Evolutionary conservation across 2,888 invertebrate species (phyloP).

Genomic region (Acronicta alni): DNA sequence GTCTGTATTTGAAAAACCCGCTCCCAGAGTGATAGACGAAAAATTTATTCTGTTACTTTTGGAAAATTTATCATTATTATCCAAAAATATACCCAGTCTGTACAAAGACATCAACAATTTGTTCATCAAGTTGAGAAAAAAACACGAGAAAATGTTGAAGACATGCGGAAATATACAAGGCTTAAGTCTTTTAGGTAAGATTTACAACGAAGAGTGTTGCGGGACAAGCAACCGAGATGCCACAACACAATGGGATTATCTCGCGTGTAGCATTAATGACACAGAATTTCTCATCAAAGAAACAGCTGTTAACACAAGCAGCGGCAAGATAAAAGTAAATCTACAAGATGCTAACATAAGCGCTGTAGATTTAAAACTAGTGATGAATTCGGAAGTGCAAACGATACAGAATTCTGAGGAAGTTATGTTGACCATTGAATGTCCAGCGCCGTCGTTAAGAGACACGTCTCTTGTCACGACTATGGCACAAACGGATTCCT

Average conservation of each 20-base stretch:
- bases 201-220: constrained; percentile 67
- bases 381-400: constrained; percentile 29
- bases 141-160: constrained; percentile 66
- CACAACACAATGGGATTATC: constrained; percentile 60
- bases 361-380: constrained; percentile 27
- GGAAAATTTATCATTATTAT: constrained; percentile 74
- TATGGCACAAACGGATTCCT: constrained; percentile 14
- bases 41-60: constrained; percentile 76
- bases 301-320: constrained; percentile 31
- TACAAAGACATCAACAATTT: constrained; percentile 76
- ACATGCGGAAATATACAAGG: constrained; percentile 63
- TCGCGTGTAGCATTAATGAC: neutral
- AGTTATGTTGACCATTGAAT: neutral
- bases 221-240: constrained; percentile 54
- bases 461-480: constrained; percentile 23
- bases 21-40: constrained; percentile 74
- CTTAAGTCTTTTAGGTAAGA: constrained; percentile 74
- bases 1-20: constrained; percentile 63
- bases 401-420: constrained; percentile 7
- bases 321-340: constrained; percentile 14
- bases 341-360: constrained; percentile 39
- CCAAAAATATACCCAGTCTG: constrained; percentile 69
- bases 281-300: constrained; percentile 10
- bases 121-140: constrained; percentile 71
- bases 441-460: neutral